Conservation (phyloP, 2,113 vertebrate genomes). For the Canis aureus region DNA sequence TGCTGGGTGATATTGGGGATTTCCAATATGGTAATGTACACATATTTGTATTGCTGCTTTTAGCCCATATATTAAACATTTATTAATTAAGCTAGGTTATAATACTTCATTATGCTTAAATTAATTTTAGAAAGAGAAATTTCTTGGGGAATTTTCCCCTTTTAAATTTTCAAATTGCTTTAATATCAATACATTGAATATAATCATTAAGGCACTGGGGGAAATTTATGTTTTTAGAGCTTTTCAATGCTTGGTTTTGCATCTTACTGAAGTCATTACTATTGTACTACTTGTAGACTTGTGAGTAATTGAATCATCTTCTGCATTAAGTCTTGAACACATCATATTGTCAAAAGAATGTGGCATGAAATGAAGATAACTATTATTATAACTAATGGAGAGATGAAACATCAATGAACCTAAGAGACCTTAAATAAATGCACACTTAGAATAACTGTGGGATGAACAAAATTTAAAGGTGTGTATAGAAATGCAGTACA, state of each 20-base stretch:
- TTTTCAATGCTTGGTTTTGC: background rate
- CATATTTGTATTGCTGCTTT: background rate
- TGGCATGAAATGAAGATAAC: background rate
- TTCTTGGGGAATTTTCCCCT: background rate
- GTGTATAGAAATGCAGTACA: background rate
- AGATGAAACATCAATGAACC: background rate
- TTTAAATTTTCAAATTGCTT: conserved; percentile 46
- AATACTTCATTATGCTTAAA: conserved; percentile 44
- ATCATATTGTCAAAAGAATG: background rate
- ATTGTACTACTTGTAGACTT: background rate
- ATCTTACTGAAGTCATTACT: background rate
- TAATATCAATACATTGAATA: conserved; percentile 20
- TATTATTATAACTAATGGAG: conserved; percentile 34
- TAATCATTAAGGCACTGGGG: background rate
- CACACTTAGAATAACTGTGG: background rate
- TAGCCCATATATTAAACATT: background rate
- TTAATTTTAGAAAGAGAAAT: conserved; percentile 28
- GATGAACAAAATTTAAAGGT: background rate
- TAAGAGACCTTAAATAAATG: background rate
- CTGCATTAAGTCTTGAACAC: background rate
- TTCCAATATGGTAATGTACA: background rate
- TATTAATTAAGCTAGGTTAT: background rate
- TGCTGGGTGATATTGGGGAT: background rate
- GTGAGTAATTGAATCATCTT: background rate
- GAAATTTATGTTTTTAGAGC: background rate